These are phyloP conservation scores for Melanotaenia boesemani DNA, from an alignment of 2,797 vertebrate species.

Conservation along the genomic window DNA sequence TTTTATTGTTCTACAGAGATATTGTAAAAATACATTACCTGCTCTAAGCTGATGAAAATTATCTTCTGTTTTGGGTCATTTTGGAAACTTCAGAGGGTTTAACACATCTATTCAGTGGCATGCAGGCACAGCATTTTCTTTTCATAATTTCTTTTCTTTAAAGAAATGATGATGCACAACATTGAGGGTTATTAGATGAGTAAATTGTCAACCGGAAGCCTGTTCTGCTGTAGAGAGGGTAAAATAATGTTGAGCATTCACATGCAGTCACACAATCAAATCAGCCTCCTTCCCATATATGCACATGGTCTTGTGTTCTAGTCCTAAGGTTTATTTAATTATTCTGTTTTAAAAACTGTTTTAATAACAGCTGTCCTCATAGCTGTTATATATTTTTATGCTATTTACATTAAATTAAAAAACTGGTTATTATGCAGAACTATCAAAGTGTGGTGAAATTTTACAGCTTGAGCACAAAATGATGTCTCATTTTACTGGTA, in stretches of 20 bases:
- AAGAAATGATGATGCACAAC: conserved; percentile 12
- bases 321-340: background rate
- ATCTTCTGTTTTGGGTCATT: background rate
- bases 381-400: background rate
- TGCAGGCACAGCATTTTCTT: background rate
- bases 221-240: background rate
- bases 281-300: background rate
- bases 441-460: conserved; percentile 29
- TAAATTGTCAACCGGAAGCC: conserved; percentile 3
- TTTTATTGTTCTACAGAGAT: conserved; percentile 27
- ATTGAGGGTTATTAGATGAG: conserved; percentile 15
- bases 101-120: conserved; percentile 13
- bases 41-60: conserved; percentile 26
- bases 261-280: background rate
- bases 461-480: conserved; percentile 18
- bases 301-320: background rate
- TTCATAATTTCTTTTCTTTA: background rate
- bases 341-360: background rate
- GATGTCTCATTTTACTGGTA: conserved; percentile 46
- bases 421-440: conserved; percentile 18
- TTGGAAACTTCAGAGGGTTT: background rate
- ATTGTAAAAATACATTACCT: conserved; percentile 20
- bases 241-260: conserved; percentile 10
- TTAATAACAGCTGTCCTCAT: background rate
- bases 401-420: conserved; percentile 28